Evolutionary conservation across 2,797 vertebrate genomes (phyloP).

Genomic region (Eospalax fontanierii): DNA sequence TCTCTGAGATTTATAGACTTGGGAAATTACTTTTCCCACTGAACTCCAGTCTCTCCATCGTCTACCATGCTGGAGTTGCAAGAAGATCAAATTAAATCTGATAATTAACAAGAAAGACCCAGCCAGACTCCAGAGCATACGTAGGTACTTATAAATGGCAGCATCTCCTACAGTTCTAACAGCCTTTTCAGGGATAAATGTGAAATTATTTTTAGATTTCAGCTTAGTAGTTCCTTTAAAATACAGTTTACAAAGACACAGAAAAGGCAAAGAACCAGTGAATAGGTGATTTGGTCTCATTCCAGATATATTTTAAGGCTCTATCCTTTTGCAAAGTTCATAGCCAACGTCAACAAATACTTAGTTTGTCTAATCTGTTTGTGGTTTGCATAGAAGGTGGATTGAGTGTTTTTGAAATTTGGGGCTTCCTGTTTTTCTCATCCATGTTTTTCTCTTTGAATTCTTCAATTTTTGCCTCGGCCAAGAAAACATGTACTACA

Average conservation of each 20-base stretch:
- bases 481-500: slow-evolving; percentile 51
- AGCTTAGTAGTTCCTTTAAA: slow-evolving; percentile 42
- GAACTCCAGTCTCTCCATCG: background rate
- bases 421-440: slow-evolving; percentile 84
- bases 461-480: slow-evolving; percentile 72
- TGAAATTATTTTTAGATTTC: slow-evolving; percentile 33
- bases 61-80: background rate
- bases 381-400: slow-evolving; percentile 80
- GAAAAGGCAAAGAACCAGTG: background rate
- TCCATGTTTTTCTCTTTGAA: slow-evolving; percentile 80
- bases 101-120: background rate
- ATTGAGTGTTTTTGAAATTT: slow-evolving; percentile 76
- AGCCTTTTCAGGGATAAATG: background rate
- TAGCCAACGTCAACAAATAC: slow-evolving; percentile 81
- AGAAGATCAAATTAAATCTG: slow-evolving; percentile 8
- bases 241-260: slow-evolving; percentile 33
- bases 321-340: slow-evolving; percentile 57
- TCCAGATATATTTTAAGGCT: slow-evolving; percentile 79
- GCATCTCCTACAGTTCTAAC: background rate
- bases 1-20: background rate
- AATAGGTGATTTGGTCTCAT: slow-evolving; percentile 59
- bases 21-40: background rate
- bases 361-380: slow-evolving; percentile 82
- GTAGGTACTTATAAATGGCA: background rate
- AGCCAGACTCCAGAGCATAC: background rate